These are phyloP conservation scores for Parazoanthus atlanticus DNA, from an alignment of 92 coral and sea anemone species.

Conservation along the genomic window DNA sequence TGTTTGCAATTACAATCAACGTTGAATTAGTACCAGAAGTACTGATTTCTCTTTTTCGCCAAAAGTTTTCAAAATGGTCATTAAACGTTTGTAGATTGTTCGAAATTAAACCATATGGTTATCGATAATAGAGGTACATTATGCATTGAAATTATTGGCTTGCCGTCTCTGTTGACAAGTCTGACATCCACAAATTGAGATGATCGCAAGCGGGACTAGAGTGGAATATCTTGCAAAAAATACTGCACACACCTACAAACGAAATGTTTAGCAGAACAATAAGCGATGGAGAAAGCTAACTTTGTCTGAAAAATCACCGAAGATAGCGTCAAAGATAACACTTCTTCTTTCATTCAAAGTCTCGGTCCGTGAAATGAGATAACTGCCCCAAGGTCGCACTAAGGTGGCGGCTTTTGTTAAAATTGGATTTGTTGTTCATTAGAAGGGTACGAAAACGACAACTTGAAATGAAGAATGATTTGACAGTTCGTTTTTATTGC, in stretches of 20 bases:
- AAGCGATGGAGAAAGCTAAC: neutral
- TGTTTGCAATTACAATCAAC: neutral
- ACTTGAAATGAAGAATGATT: neutral
- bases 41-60: neutral
- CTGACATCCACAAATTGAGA: neutral
- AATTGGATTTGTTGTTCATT: slow-evolving; percentile 19
- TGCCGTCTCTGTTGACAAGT: neutral
- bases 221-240: neutral
- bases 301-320: neutral
- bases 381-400: slow-evolving; percentile 32
- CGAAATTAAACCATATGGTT: neutral
- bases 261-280: neutral
- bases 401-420: slow-evolving; percentile 24
- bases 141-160: neutral
- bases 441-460: neutral
- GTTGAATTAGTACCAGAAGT: slow-evolving; percentile 6
- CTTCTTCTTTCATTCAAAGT: neutral
- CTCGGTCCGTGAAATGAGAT: slow-evolving; percentile 2
- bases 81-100: neutral
- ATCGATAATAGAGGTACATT: neutral
- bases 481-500: neutral
- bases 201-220: neutral
- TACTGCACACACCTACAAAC: neutral
- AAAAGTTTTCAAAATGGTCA: neutral
- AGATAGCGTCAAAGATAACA: neutral